phyloP scores from a whole-genome alignment of 2,797 vertebrate species.

The Kryptolebias ocellatus region DNA sequence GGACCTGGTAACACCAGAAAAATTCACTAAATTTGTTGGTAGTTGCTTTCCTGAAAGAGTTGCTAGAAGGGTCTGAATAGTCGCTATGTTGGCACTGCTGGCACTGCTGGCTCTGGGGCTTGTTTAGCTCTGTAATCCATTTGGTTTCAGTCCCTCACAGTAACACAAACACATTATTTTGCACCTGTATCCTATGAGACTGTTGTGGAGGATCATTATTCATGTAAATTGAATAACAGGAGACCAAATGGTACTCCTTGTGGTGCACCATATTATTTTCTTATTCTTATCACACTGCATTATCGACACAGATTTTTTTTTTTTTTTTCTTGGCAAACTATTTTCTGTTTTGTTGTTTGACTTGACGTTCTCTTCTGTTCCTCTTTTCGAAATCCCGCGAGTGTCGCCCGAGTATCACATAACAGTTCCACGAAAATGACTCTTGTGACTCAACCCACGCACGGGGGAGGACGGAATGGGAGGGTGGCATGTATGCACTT shows the following conservation, averaged over 20 bases:
- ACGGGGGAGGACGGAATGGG: background rate
- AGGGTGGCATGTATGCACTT: background rate
- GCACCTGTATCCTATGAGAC: background rate
- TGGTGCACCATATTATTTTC: slow-evolving; percentile 1
- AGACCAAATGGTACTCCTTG: background rate
- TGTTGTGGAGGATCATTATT: background rate
- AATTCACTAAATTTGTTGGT: too few relatives aligned
- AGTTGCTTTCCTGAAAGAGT: too few relatives aligned
- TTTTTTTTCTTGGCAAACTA: background rate
- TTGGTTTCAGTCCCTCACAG: too few relatives aligned
- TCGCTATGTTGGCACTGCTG: too few relatives aligned
- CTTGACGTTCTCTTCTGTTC: slow-evolving; percentile 1
- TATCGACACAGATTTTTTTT: too few relatives aligned
- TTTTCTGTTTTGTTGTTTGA: background rate
- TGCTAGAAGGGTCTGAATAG: too few relatives aligned
- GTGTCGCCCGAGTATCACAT: slow-evolving; percentile 44
- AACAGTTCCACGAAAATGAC: slow-evolving; percentile 58
- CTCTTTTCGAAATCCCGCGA: slow-evolving; percentile 14
- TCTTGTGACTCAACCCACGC: slow-evolving; percentile 44
- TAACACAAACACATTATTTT: background rate
- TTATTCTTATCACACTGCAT: background rate
- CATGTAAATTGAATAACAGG: background rate
- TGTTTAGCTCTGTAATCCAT: too few relatives aligned
- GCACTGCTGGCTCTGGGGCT: too few relatives aligned
- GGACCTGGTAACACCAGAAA: too few relatives aligned